These are phyloP conservation scores for Hyles vespertilio DNA, from an alignment of 1,140 invertebrate genomes.

Conservation along the genomic window DNA sequence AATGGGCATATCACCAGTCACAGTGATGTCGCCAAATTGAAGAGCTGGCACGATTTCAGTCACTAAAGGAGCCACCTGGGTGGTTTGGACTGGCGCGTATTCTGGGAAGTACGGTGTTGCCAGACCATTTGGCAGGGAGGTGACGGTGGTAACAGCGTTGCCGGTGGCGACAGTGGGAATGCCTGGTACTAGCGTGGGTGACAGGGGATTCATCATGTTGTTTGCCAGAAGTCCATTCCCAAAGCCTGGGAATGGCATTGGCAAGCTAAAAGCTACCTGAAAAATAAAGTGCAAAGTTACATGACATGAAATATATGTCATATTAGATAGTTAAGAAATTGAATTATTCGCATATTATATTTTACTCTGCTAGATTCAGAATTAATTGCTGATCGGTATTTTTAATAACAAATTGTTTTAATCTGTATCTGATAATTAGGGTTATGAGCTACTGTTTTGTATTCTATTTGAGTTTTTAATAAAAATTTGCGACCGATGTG, in stretches of 20 bases:
- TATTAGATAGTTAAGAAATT: no score
- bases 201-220: conserved; percentile 12
- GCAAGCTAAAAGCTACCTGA: conserved; percentile 3
- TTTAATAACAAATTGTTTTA: no score
- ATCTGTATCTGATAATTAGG: no score
- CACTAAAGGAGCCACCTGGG: conserved; percentile 37
- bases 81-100: conserved; percentile 1
- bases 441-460: no score
- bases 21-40: conserved; percentile 52
- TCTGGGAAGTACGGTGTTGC: conserved; percentile 5
- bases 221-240: conserved; percentile 11
- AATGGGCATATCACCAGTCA: conserved; percentile 52
- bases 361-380: no score
- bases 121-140: conserved; percentile 12
- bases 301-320: no score
- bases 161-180: conserved; percentile 6
- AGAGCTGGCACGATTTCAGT: conserved; percentile 51
- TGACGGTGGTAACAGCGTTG: conserved; percentile 19
- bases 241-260: conserved; percentile 9
- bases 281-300: no score
- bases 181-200: conserved; percentile 9
- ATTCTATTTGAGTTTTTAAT: no score
- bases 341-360: no score
- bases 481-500: no score
- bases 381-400: no score